A percentile compares a stretch with the other conserved stretches of the same genome.
phyloP scores from a whole-genome alignment of 2,113 vertebrate genomes.

The Ammodytes marinus region DNA sequence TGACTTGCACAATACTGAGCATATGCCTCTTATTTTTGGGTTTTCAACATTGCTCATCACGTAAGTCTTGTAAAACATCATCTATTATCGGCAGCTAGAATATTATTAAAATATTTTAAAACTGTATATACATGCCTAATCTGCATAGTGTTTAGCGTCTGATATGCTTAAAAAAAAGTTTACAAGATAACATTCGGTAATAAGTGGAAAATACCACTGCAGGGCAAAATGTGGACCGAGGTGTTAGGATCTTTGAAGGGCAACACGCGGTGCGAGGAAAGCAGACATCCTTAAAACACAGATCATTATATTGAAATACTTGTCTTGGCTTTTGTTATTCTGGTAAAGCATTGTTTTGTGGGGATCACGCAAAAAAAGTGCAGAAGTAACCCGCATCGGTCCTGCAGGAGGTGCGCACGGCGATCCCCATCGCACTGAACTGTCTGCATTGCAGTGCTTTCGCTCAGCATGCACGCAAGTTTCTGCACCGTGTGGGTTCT shows the following conservation, averaged over 20 bases:
- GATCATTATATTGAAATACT: background rate
- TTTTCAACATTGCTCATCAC: conserved; percentile 84
- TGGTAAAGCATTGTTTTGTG: conserved; percentile 1
- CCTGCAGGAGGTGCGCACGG: conserved; percentile 69
- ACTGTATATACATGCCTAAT: conserved; percentile 22
- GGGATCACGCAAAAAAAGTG: conserved; percentile 34
- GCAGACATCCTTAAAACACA: background rate
- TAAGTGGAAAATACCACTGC: conserved; percentile 48
- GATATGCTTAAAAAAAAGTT: conserved; percentile 46
- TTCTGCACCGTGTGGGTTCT: conserved; percentile 71
- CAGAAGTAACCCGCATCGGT: conserved; percentile 36
- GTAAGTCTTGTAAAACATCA: conserved; percentile 83
- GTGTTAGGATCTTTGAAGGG: conserved; percentile 72
- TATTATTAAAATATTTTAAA: conserved; percentile 27
- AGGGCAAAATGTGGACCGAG: conserved; percentile 46
- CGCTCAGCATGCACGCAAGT: conserved; percentile 78
- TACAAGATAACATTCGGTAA: conserved; percentile 39
- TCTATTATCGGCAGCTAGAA: conserved; percentile 42
- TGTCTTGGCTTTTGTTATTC: background rate
- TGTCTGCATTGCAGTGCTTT: conserved; percentile 89
- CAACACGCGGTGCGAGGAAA: conserved; percentile 42
- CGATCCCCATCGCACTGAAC: conserved; percentile 54
- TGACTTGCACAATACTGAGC: conserved; percentile 84
- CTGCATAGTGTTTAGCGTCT: conserved; percentile 23
- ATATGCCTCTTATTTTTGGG: conserved; percentile 82